Evolutionary conservation across 2,888 invertebrate species (phyloP), one percentile per base, ranked within the genome.

Genomic region (Drosophila lacicola): DNA sequence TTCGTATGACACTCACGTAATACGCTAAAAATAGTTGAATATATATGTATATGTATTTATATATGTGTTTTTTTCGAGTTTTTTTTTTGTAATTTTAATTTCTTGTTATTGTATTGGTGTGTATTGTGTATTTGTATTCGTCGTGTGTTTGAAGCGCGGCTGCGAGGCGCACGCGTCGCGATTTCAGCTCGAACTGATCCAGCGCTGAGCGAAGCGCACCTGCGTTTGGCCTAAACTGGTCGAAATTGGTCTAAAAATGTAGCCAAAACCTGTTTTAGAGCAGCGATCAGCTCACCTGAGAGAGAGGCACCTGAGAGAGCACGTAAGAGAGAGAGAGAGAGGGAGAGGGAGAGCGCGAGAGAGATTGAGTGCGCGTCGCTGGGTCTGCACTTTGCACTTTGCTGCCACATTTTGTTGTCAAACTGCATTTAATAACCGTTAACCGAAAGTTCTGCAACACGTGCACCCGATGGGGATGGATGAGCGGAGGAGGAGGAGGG

Each of bases 361-460:
- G 51, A 44, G 51, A 25, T 58, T 37, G 53, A 36, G 45, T 45
- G 60, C 34, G 47, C 21, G 36, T 53, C 53, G 53, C 39, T 53
- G 39, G 41, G 53, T 50, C 42, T 87, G 82, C 82, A 82, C 88
- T 85, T 85, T 87, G 84, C 84, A 85, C 89, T 85, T 84, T 87
- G 71, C 47, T 60, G 72, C 50, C 51, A 60, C 72, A 66, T 73
- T 63, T 70, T 81, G 78, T 81, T 81, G 84, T 68, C 78, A 75
- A 85, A 86, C 88, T 74, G 77, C 84, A 88, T 87, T 87, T 79
- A 89, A 85, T 85, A 89, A 85, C 89, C 80, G 85, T 85, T 84
- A 89, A 84, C 72, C 80, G 82, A 88, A 85, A 85, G 68, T 79
- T 88, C 80, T 74, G 85, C 73, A 77, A 84, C 85, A 89, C 88